These are phyloP conservation scores for Montipora foliosa DNA, from an alignment of 64 coral and sea anemone species.

Conservation along the genomic window DNA sequence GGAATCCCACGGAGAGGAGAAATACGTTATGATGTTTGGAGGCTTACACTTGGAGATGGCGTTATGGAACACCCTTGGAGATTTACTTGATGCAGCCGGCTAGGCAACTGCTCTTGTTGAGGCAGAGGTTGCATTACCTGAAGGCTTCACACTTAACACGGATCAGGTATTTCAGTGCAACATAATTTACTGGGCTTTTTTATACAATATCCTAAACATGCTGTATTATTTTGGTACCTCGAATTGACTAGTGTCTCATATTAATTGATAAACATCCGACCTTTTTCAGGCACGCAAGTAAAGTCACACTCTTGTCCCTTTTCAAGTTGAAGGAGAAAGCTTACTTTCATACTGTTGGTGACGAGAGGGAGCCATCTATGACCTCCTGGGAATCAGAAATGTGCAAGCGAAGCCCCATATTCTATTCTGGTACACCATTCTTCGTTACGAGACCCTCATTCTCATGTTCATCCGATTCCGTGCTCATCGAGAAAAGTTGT, in stretches of 20 bases:
- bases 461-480: conserved; percentile 7
- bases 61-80: conserved; percentile 35
- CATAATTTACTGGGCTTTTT: too few relatives aligned
- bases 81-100: conserved; percentile 8
- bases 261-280: conserved; percentile 3
- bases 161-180: background rate
- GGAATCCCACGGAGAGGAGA: conserved; percentile 46
- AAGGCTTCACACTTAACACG: conserved; percentile 42
- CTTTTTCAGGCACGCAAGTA: conserved; percentile 48
- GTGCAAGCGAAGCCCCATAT: conserved; percentile 42
- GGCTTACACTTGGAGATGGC: conserved; percentile 58
- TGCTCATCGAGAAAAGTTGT: conserved; percentile 24
- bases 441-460: conserved; percentile 33
- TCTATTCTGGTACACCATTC: conserved; percentile 57
- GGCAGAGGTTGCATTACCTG: conserved; percentile 32
- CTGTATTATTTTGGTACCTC: background rate
- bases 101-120: conserved; percentile 36
- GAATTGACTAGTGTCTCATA: background rate
- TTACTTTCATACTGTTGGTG: background rate
- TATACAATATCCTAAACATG: background rate
- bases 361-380: background rate
- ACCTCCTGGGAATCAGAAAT: conserved; percentile 22
- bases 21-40: conserved; percentile 49
- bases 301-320: conserved; percentile 59
- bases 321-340: conserved; percentile 42